Conservation (phyloP, 1,140 invertebrate species). For the Drosophila sulfurigaster region DNA sequence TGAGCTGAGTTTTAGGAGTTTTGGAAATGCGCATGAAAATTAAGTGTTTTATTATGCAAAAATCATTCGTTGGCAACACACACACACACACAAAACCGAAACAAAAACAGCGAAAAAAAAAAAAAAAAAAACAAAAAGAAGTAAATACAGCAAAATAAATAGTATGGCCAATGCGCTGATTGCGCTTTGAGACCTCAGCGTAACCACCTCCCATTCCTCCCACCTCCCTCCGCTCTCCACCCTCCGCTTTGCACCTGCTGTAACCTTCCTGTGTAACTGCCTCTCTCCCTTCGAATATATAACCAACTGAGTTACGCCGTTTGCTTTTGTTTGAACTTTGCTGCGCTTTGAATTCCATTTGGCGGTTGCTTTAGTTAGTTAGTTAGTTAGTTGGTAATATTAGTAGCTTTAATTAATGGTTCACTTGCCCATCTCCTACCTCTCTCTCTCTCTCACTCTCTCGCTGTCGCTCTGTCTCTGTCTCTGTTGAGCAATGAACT, state of each 20-base stretch:
- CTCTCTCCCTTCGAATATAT: constrained; percentile 7
- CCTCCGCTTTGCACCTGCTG: neutral
- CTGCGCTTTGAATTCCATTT: constrained; percentile 43
- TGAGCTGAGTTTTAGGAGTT: constrained; percentile 53
- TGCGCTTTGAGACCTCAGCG: constrained; percentile 56
- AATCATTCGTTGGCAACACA: constrained; percentile 60
- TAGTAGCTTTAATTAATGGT: constrained; percentile 77
- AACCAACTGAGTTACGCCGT: constrained; percentile 64
- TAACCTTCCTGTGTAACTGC: constrained; percentile 18
- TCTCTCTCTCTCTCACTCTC: neutral
- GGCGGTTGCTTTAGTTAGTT: constrained; percentile 41
- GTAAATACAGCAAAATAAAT: constrained; percentile 16
- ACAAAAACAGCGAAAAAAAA: constrained; percentile 4
- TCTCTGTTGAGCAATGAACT: constrained; percentile 59
- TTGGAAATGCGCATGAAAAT: constrained; percentile 81
- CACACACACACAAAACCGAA: neutral
- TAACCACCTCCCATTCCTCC: constrained; percentile 3
- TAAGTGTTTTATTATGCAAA: constrained; percentile 84
- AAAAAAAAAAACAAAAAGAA: constrained; percentile 6
- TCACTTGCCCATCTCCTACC: constrained; percentile 21
- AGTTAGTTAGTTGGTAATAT: constrained; percentile 69
- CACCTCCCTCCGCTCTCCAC: neutral
- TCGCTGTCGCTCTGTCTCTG: neutral
- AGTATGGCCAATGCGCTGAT: constrained; percentile 61
- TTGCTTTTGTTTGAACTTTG: constrained; percentile 66